Evolutionary conservation across 2,888 invertebrate species (phyloP).

Genomic region (Machimus atricapillus): DNA sequence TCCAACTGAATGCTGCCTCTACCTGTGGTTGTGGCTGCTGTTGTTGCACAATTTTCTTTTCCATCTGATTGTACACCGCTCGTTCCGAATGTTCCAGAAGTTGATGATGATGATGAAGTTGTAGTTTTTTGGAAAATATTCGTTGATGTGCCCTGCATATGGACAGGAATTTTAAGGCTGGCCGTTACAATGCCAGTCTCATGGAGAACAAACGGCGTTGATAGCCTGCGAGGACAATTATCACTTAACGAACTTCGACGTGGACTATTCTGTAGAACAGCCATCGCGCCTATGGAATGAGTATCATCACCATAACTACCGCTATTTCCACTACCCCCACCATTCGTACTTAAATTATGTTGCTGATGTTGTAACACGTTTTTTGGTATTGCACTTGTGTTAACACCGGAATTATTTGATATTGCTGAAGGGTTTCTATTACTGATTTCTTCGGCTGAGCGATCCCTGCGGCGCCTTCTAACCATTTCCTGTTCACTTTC

Average conservation of each 20-base stretch:
- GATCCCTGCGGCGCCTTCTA: conserved; percentile 46
- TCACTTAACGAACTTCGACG: conserved; percentile 8
- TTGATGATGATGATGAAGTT: neutral
- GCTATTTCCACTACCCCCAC: neutral
- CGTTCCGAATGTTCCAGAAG: neutral
- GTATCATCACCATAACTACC: neutral
- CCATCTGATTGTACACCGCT: conserved; percentile 40
- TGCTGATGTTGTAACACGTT: conserved; percentile 31
- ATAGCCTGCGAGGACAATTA: conserved; percentile 65
- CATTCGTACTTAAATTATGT: neutral
- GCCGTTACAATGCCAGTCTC: conserved; percentile 77
- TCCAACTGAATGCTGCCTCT: conserved; percentile 55
- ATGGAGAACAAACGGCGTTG: conserved; percentile 65
- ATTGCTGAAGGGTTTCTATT: neutral
- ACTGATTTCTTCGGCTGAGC: neutral
- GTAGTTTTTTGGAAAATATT: neutral
- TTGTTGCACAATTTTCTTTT: neutral
- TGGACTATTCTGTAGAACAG: neutral
- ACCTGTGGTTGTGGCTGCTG: neutral
- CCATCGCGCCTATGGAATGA: conserved; percentile 14
- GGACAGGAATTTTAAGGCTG: conserved; percentile 77
- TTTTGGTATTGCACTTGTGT: conserved; percentile 43
- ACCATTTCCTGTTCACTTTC: conserved; percentile 46
- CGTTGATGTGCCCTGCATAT: conserved; percentile 48
- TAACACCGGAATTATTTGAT: conserved; percentile 29